Evolutionary conservation across 2,888 invertebrate species (phyloP).

Genomic region (Drosophila phalerata): DNA sequence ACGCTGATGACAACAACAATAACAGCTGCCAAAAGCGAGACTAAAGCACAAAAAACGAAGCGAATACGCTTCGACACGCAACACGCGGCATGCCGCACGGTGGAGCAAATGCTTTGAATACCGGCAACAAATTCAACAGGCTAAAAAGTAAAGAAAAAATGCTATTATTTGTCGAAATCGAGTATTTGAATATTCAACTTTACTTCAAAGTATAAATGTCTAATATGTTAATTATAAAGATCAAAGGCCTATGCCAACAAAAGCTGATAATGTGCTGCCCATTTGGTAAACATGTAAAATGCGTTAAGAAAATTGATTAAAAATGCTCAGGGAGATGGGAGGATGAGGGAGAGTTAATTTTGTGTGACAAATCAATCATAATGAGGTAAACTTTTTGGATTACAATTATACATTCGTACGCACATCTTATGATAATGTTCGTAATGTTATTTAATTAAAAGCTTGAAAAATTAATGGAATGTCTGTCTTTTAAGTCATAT

Average conservation of each 20-base stretch:
- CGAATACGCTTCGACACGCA: slow-evolving; percentile 48
- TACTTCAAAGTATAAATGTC: neutral
- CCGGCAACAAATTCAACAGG: slow-evolving; percentile 25
- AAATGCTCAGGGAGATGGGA: neutral
- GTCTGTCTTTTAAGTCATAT: too few species aligned
- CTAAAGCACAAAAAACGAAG: slow-evolving; percentile 26
- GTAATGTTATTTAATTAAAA: too few species aligned
- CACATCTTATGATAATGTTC: too few species aligned
- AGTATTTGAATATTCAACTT: neutral
- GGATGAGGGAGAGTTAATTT: neutral
- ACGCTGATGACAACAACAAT: slow-evolving; percentile 39
- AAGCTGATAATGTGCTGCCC: slow-evolving; percentile 23
- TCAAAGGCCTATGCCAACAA: slow-evolving; percentile 19
- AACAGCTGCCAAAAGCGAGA: slow-evolving; percentile 26
- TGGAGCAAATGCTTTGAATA: slow-evolving; percentile 26
- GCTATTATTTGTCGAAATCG: neutral
- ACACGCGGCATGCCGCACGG: slow-evolving; percentile 44
- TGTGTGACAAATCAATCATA: too few species aligned
- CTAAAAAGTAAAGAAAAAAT: neutral
- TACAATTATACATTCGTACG: too few species aligned
- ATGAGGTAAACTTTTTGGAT: neutral
- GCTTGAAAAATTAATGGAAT: too few species aligned
- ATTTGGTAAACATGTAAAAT: slow-evolving; percentile 1
- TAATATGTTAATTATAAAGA: slow-evolving; percentile 11
- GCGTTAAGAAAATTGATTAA: neutral